phyloP scores from a whole-genome alignment of 1,140 invertebrate species.

The Brachionus rotundiformis region DNA sequence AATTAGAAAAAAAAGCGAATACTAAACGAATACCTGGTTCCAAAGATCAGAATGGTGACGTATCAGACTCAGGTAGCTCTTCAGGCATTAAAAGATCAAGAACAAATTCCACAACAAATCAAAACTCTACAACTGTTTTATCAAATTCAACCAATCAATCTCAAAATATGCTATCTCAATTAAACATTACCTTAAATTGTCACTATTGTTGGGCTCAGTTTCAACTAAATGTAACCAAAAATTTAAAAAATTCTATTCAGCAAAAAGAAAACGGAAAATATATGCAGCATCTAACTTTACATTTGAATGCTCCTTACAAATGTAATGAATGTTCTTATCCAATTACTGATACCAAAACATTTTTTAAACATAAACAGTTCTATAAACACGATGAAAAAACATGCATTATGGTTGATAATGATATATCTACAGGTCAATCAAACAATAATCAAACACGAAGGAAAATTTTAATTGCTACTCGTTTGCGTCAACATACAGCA shows the following conservation, averaged over 20 bases:
- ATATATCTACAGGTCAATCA: neutral
- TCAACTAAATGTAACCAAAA: slow-evolving; percentile 43
- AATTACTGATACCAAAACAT: slow-evolving; percentile 47
- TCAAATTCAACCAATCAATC: slow-evolving; percentile 31
- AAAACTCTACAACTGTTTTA: neutral
- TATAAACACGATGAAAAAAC: slow-evolving; percentile 51
- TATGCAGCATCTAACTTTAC: slow-evolving; percentile 34
- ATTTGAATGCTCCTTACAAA: slow-evolving; percentile 49
- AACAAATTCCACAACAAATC: neutral
- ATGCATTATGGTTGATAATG: slow-evolving; percentile 47
- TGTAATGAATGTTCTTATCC: slow-evolving; percentile 52
- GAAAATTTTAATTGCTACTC: slow-evolving; percentile 46
- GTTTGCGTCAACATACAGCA: slow-evolving; percentile 25
- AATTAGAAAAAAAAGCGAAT: slow-evolving; percentile 40
- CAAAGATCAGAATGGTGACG: neutral
- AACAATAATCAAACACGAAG: neutral
- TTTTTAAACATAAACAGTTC: slow-evolving; percentile 50
- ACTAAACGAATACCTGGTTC: neutral
- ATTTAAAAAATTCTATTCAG: slow-evolving; percentile 17
- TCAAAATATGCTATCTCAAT: slow-evolving; percentile 23
- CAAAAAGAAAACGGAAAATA: slow-evolving; percentile 52
- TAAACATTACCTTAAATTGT: slow-evolving; percentile 48
- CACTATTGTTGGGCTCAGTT: slow-evolving; percentile 52
- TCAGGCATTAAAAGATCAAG: slow-evolving; percentile 15
- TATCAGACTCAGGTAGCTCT: neutral